phyloP scores from a whole-genome alignment of 2,888 invertebrate genomes.

The Caenorhabditis panamensis region DNA sequence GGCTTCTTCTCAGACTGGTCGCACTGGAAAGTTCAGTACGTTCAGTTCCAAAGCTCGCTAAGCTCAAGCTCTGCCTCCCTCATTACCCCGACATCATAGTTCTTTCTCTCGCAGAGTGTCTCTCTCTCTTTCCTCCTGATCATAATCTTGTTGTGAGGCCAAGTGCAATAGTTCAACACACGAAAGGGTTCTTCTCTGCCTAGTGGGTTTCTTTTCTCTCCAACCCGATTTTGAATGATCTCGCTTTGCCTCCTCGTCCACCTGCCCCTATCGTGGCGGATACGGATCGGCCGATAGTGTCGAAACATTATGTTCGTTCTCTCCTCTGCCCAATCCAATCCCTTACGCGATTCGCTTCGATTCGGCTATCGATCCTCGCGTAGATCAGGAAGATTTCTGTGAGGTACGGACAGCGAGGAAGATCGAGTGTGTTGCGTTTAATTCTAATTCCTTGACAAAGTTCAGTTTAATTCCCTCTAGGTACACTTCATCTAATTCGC shows the following conservation, averaged over 20 bases:
- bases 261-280: neutral
- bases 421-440: neutral
- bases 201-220: neutral
- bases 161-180: constrained; percentile 5
- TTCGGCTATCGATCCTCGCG: neutral
- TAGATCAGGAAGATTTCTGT: constrained; percentile 4
- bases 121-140: neutral
- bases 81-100: neutral
- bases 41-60: too few species aligned
- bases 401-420: neutral
- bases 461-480: neutral
- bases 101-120: neutral
- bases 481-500: too few species aligned
- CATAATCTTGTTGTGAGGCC: neutral
- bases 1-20: too few species aligned
- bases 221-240: neutral
- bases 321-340: too few species aligned
- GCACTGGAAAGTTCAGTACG: too few species aligned
- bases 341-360: constrained; percentile 4
- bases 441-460: neutral
- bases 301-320: constrained; percentile 8
- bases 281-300: neutral
- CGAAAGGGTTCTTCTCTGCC: neutral
- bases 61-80: neutral
- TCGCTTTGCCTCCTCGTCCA: too few species aligned